A percentile compares a stretch with the other conserved stretches of the same genome.
phyloP scores from a whole-genome alignment of 2,113 vertebrate species.

The Ceratotherium simum region DNA sequence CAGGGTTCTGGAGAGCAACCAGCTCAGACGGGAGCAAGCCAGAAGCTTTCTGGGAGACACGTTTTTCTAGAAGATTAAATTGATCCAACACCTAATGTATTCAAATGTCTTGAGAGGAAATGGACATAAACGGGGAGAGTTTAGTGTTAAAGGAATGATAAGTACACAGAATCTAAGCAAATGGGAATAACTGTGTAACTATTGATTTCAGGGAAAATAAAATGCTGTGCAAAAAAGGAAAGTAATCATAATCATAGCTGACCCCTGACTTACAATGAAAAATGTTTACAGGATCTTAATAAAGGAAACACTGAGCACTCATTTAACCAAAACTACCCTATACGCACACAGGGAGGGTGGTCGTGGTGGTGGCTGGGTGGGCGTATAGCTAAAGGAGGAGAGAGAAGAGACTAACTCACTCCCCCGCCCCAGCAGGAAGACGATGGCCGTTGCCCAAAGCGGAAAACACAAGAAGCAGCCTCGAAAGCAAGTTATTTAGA shows the following conservation, averaged over 20 bases:
- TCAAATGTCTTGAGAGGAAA: neutral
- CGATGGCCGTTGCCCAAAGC: neutral
- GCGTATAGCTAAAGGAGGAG: fast-evolving
- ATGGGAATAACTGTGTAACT: neutral
- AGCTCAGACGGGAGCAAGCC: neutral
- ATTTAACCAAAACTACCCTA: neutral
- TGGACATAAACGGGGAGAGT: neutral
- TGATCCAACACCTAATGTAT: neutral
- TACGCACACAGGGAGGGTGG: fast-evolving
- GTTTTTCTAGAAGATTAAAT: neutral
- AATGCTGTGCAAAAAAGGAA: neutral
- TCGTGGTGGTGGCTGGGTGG: neutral
- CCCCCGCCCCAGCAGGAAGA: too few relatives aligned
- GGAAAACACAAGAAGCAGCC: neutral
- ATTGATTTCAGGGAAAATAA: neutral
- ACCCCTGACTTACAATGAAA: neutral
- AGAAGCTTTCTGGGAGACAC: neutral
- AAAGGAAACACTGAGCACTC: neutral
- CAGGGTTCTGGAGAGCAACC: neutral
- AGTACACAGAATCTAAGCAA: neutral
- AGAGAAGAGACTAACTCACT: neutral
- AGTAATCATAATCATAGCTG: neutral
- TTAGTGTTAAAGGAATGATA: neutral
- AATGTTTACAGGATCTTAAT: neutral
- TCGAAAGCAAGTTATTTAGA: neutral